Percentiles rank a stretch among this genome's conserved stretches.
phyloP scores from a whole-genome alignment of 30 jellyfish, hydroid and myxozoan genomes.

The Chironex yamaguchii region DNA sequence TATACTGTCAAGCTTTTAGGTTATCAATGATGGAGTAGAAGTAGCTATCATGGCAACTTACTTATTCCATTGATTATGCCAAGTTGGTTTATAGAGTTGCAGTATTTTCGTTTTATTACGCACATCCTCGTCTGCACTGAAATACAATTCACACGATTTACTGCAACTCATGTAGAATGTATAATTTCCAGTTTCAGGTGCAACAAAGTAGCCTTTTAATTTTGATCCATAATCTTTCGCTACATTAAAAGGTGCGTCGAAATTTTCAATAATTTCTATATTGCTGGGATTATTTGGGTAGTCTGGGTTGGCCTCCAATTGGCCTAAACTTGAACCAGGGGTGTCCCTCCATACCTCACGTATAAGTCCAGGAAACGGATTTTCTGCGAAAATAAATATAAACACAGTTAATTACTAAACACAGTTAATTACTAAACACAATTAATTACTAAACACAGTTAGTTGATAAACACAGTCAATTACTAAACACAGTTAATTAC shows the following conservation, averaged over 20 bases:
- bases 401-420: background rate
- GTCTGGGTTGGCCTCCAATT: slow-evolving; percentile 77
- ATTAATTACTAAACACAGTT: background rate
- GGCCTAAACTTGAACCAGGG: slow-evolving; percentile 85
- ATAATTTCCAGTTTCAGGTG: slow-evolving; percentile 96
- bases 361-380: slow-evolving; percentile 96
- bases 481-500: too few relatives aligned
- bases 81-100: slow-evolving; percentile 78
- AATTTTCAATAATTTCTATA: slow-evolving; percentile 92
- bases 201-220: slow-evolving; percentile 92
- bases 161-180: slow-evolving; percentile 94
- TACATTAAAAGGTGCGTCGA: slow-evolving; percentile 96
- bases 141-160: slow-evolving; percentile 82
- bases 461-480: too few relatives aligned
- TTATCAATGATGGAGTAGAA: too few relatives aligned
- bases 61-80: slow-evolving; percentile 98
- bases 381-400: slow-evolving; percentile 61
- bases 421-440: background rate
- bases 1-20: too few relatives aligned
- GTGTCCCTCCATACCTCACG: slow-evolving; percentile 93
- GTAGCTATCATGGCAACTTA: too few relatives aligned
- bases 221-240: slow-evolving; percentile 93
- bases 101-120: slow-evolving; percentile 77
- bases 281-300: slow-evolving; percentile 92
- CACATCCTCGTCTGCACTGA: slow-evolving; percentile 84